Evolutionary conservation across 2,113 vertebrate species (phyloP).

Genomic region (Mungos mungo): DNA sequence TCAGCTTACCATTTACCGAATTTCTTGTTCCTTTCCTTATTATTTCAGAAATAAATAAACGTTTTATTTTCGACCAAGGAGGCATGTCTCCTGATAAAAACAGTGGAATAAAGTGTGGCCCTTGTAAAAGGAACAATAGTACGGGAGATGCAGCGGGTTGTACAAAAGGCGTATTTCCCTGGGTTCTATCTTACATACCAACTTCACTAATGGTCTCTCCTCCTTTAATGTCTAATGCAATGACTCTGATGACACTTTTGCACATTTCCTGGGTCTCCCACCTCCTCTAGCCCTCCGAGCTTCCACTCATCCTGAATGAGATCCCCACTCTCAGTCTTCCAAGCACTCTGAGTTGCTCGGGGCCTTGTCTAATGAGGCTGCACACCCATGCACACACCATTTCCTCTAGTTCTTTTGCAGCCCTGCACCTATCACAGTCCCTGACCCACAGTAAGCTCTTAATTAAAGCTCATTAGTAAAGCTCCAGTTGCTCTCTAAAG

Average conservation of each 20-base stretch:
- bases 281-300: no score
- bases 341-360: background rate
- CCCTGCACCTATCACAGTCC: background rate
- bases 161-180: background rate
- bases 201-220: background rate
- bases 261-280: background rate
- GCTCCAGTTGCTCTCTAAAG: background rate
- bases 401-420: background rate
- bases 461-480: constrained; percentile 5
- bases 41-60: background rate
- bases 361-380: background rate
- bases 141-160: background rate
- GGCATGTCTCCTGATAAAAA: background rate
- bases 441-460: background rate
- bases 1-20: background rate
- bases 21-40: background rate
- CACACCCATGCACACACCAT: background rate
- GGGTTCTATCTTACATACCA: background rate
- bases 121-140: background rate
- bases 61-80: background rate
- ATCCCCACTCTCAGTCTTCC: background rate
- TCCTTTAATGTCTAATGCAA: background rate
- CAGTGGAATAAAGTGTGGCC: background rate
- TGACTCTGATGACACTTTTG: background rate
- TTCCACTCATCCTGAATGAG: background rate